Conservation (phyloP, 2,888 invertebrate genomes). For the Apeira syringaria region DNA sequence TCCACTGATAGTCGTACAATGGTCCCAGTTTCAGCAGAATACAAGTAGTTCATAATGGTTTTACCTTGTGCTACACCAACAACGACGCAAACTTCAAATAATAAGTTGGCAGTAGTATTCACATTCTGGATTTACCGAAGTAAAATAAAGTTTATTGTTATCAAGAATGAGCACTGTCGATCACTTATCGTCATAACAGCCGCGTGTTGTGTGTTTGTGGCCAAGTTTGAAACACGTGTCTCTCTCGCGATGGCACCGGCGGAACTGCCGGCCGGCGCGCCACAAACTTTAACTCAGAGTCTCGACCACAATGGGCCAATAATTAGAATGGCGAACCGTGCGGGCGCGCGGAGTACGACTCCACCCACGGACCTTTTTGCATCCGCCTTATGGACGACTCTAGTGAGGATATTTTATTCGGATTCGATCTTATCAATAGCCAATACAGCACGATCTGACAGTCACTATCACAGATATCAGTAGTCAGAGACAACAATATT, state of each 20-base stretch:
- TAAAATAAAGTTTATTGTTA: slow-evolving; percentile 55
- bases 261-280: slow-evolving; percentile 73
- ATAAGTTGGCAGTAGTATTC: slow-evolving; percentile 43
- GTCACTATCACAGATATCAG: too few relatives aligned
- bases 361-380: slow-evolving; percentile 78
- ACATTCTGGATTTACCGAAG: slow-evolving; percentile 54
- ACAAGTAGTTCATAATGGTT: slow-evolving; percentile 68
- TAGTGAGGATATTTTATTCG: slow-evolving; percentile 56
- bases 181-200: slow-evolving; percentile 75
- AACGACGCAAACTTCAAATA: slow-evolving; percentile 56
- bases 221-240: slow-evolving; percentile 50
- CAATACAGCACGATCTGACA: slow-evolving; percentile 31
- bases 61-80: slow-evolving; percentile 73
- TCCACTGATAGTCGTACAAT: slow-evolving; percentile 54
- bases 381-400: slow-evolving; percentile 73
- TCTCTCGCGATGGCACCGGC: slow-evolving; percentile 57
- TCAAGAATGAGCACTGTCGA: slow-evolving; percentile 63
- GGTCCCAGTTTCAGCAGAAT: slow-evolving; percentile 69
- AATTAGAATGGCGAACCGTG: slow-evolving; percentile 79
- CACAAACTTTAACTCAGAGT: slow-evolving; percentile 68
- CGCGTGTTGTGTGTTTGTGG: slow-evolving; percentile 51
- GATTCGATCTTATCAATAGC: slow-evolving; percentile 52
- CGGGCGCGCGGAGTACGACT: slow-evolving; percentile 61
- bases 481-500: too few relatives aligned
- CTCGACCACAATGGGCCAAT: slow-evolving; percentile 75